Evolutionary conservation across 1,140 invertebrate species (phyloP).

Genomic region (Drosophila melanogaster): Release_6_plus_ISO1_MT NT_037436.4:7772001-7772500

Average conservation of each 20-base stretch:
- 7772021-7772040: background rate
- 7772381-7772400: slow-evolving; percentile 75
- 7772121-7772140: slow-evolving; percentile 54
- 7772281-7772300: slow-evolving; percentile 1
- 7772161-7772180: slow-evolving; percentile 56
- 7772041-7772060: slow-evolving; percentile 2
- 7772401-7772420: slow-evolving; percentile 68
- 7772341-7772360: slow-evolving; percentile 26
- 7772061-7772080: slow-evolving; percentile 67
- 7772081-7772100: slow-evolving; percentile 21
- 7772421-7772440: slow-evolving; percentile 13
- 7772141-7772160: slow-evolving; percentile 49
- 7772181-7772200: slow-evolving; percentile 67
- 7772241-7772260: slow-evolving; percentile 11
- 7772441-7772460: background rate
- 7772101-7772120: slow-evolving; percentile 3
- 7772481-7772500: slow-evolving; percentile 48
- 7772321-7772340: slow-evolving; percentile 7
- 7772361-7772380: slow-evolving; percentile 82
- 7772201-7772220: slow-evolving; percentile 63
- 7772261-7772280: slow-evolving; percentile 20
- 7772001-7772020: no score
- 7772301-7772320: slow-evolving; percentile 15
- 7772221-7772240: slow-evolving; percentile 79
- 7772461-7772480: slow-evolving; percentile 10